Evolutionary conservation across 2,113 vertebrate species (phyloP).

Genomic region (Eptatretus burgeri): DNA sequence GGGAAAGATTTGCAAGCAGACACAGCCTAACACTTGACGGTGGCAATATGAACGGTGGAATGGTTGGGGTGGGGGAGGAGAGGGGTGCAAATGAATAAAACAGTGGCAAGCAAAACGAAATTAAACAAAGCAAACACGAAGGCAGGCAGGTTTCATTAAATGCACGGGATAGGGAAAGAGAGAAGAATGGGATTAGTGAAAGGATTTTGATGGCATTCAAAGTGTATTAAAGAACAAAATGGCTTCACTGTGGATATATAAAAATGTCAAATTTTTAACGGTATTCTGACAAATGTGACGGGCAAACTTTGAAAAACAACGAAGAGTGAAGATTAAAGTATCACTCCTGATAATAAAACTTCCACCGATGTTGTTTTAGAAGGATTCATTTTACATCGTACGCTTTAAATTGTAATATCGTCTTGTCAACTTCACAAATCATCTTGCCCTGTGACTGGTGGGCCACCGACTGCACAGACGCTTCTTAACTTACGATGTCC

Average conservation of each 20-base stretch:
- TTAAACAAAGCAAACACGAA: not conserved
- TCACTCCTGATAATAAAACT: not conserved
- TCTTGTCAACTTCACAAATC: not conserved
- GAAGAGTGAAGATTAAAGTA: not conserved
- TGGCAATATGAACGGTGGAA: not conserved
- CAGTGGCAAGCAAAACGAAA: not conserved
- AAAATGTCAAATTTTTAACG: too few relatives aligned
- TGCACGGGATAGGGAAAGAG: too few relatives aligned
- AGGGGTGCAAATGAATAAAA: not conserved
- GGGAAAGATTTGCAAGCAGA: not conserved
- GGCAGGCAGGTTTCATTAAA: not conserved
- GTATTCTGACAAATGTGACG: too few relatives aligned
- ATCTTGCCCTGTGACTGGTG: not conserved
- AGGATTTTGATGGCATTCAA: too few relatives aligned
- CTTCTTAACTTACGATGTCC: slow-evolving; percentile 43
- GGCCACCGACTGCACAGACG: not conserved
- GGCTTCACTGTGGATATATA: too few relatives aligned
- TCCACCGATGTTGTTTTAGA: not conserved
- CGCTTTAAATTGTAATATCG: not conserved
- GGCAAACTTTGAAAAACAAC: too few relatives aligned
- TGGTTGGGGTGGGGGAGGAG: not conserved
- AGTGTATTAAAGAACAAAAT: too few relatives aligned
- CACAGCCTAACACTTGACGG: not conserved
- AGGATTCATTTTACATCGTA: not conserved
- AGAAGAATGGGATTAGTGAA: too few relatives aligned